These are phyloP conservation scores for Mesocricetus auratus DNA, from an alignment of 2,113 vertebrate species.

Conservation along the genomic window DNA sequence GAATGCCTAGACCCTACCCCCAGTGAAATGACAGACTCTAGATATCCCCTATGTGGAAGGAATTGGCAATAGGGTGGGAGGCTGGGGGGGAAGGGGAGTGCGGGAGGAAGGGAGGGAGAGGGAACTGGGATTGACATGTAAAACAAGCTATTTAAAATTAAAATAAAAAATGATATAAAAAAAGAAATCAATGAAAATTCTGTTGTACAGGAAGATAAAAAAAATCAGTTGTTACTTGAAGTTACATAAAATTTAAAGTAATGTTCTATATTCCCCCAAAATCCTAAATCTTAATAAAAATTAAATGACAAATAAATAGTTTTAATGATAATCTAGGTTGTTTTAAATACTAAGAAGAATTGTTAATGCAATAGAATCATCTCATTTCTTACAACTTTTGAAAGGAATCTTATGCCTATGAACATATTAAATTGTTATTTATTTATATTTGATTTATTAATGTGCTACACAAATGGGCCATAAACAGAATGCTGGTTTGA, in stretches of 20 bases:
- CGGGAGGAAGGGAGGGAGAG: too few species aligned
- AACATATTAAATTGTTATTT: slow-evolving; percentile 1
- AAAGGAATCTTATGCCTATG: neutral
- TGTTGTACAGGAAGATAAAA: too few species aligned
- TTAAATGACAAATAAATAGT: neutral
- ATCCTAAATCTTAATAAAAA: slow-evolving; percentile 15
- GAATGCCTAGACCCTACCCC: too few species aligned
- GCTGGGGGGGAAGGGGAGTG: too few species aligned
- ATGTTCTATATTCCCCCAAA: neutral
- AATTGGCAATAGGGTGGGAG: too few species aligned
- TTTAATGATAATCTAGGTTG: neutral
- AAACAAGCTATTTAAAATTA: too few species aligned
- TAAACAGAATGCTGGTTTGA: neutral
- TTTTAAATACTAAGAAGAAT: slow-evolving; percentile 59
- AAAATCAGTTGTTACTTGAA: slow-evolving; percentile 41
- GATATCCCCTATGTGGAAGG: too few species aligned
- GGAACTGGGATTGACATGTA: too few species aligned
- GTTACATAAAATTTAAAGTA: slow-evolving; percentile 20
- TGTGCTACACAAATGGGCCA: neutral
- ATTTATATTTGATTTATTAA: slow-evolving; percentile 2
- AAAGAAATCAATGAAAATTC: too few species aligned
- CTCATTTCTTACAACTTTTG: slow-evolving; percentile 63
- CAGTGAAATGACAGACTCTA: too few species aligned
- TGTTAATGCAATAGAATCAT: slow-evolving; percentile 43
- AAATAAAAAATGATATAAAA: too few species aligned